A percentile compares a stretch with the other conserved stretches of the same genome.
These are phyloP conservation scores for Megalopta genalis DNA, from an alignment of 1,140 invertebrate species.

Conservation along the genomic window DNA sequence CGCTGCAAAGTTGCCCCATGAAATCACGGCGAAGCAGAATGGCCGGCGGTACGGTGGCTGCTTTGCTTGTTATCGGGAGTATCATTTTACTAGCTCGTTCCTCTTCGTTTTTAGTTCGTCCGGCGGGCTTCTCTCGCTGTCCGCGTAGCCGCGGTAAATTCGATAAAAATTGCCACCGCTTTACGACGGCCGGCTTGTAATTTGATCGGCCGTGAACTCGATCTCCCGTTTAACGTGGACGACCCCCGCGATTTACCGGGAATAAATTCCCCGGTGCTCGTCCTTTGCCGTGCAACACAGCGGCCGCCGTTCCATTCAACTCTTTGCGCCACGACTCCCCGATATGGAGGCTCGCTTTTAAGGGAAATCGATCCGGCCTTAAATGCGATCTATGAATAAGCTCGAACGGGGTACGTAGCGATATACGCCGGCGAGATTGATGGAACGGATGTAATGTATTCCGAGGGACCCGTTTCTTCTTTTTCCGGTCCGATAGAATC, in stretches of 20 bases:
- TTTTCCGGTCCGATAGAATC: neutral
- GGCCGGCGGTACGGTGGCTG: no score
- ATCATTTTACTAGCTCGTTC: constrained; percentile 17
- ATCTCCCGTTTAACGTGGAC: constrained; percentile 56
- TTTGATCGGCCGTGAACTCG: constrained; percentile 54
- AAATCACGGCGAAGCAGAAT: neutral
- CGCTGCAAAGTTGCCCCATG: neutral
- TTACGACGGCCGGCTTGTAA: constrained; percentile 52
- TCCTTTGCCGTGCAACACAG: neutral
- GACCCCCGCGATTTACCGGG: constrained; percentile 51
- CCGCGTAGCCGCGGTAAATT: constrained; percentile 24
- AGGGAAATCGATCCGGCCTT: constrained; percentile 10
- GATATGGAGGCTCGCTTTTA: neutral
- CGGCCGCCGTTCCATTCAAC: neutral
- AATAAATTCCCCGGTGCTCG: constrained; percentile 48
- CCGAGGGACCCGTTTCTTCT: neutral
- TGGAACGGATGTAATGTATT: constrained; percentile 2
- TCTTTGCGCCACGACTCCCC: neutral
- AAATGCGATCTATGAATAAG: constrained; percentile 31
- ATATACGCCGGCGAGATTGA: constrained; percentile 11
- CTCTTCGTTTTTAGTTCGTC: neutral
- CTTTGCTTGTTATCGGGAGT: constrained; percentile 3
- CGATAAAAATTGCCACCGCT: constrained; percentile 52
- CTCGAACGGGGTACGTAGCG: constrained; percentile 13
- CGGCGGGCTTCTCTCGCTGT: neutral